phyloP scores from a whole-genome alignment of 2,797 vertebrate genomes.

The Enteromius viviparus region DNA sequence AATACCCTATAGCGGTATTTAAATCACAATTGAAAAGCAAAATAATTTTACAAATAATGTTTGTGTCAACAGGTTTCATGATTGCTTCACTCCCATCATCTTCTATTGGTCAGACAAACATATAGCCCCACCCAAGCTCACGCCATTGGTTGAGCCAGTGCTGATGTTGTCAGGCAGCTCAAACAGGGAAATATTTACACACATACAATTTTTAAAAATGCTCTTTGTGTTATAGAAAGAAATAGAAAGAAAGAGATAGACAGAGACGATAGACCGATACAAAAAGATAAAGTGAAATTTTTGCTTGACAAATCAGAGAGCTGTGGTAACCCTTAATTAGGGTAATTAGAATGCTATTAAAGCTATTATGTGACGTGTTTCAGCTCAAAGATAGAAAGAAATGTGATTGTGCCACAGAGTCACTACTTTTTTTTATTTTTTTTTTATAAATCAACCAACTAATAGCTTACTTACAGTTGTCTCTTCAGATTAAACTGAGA shows the following conservation, averaged over 20 bases:
- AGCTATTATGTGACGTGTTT: neutral
- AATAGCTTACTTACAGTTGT: constrained; percentile 1
- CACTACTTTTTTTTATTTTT: neutral
- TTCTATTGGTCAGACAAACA: neutral
- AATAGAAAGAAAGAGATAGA: too few relatives aligned
- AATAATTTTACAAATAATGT: neutral
- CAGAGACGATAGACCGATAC: too few relatives aligned
- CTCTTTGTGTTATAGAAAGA: too few relatives aligned
- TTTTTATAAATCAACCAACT: neutral
- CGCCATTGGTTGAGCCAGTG: neutral
- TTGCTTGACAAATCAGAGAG: neutral
- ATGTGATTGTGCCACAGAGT: neutral
- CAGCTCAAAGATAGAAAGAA: neutral
- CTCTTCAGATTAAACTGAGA: constrained; percentile 3
- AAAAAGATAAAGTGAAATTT: too few relatives aligned
- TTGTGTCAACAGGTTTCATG: neutral
- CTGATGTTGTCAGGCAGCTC: neutral
- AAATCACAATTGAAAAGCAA: neutral
- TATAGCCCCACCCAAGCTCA: too few relatives aligned
- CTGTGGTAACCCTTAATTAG: neutral
- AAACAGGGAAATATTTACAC: neutral
- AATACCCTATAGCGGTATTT: too few relatives aligned
- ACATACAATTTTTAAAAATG: neutral
- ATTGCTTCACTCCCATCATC: neutral
- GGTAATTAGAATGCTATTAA: neutral